These are phyloP conservation scores for Micoletzkya japonica DNA, from an alignment of 2,888 invertebrate species.

Conservation along the genomic window DNA sequence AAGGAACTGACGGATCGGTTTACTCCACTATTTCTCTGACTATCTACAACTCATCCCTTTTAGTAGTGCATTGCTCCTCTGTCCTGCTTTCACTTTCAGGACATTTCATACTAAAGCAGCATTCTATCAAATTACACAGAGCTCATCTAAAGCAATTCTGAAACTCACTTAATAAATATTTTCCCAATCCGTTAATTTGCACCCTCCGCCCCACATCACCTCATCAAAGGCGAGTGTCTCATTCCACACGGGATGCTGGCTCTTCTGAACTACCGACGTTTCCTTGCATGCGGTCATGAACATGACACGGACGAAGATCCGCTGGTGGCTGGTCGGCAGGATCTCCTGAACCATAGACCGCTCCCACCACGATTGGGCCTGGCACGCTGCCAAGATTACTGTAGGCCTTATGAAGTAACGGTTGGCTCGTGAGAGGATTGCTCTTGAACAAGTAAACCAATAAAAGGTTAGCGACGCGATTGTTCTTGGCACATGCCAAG, in stretches of 20 bases:
- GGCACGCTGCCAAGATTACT: too few species aligned
- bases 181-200: background rate
- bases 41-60: background rate
- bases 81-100: too few species aligned
- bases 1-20: too few species aligned
- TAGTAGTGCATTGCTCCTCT: background rate
- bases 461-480: too few species aligned
- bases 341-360: too few species aligned
- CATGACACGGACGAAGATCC: constrained; percentile 52
- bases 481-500: too few species aligned
- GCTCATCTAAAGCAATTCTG: background rate
- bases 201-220: constrained; percentile 26
- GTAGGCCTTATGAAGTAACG: too few species aligned
- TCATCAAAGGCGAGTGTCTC: constrained; percentile 56
- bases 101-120: too few species aligned
- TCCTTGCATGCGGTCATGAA: constrained; percentile 49
- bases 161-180: background rate
- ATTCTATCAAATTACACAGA: too few species aligned
- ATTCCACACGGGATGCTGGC: constrained; percentile 59
- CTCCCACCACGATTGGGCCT: too few species aligned
- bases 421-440: too few species aligned
- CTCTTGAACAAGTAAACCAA: background rate
- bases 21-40: too few species aligned
- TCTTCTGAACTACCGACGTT: constrained; percentile 48
- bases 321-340: constrained; percentile 42